phyloP scores from a whole-genome alignment of 1,140 invertebrate genomes.

The Apis laboriosa region DNA sequence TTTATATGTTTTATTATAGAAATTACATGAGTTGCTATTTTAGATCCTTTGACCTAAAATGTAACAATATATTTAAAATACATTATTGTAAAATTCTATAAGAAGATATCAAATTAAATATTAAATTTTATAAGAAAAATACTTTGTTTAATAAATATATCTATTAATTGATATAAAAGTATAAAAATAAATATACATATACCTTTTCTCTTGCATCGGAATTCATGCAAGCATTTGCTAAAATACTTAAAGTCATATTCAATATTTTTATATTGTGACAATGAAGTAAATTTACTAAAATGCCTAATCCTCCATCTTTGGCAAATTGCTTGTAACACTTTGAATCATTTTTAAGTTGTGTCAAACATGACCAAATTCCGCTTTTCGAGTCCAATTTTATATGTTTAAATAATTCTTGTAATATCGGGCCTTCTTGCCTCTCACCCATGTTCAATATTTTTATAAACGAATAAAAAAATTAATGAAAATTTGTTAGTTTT shows the following conservation, averaged over 20 bases:
- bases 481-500: constrained; percentile 49
- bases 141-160: neutral
- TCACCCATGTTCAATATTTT: constrained; percentile 63
- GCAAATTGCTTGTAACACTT: constrained; percentile 67
- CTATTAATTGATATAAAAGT: neutral
- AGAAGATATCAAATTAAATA: no score
- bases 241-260: constrained; percentile 71
- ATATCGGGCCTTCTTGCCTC: constrained; percentile 53
- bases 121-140: no score
- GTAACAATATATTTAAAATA: neutral
- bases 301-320: constrained; percentile 59
- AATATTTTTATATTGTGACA: constrained; percentile 66
- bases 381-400: constrained; percentile 58
- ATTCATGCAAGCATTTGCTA: constrained; percentile 70
- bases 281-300: constrained; percentile 66
- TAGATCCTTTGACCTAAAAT: constrained; percentile 68
- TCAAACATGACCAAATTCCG: constrained; percentile 65
- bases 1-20: constrained; percentile 71
- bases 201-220: constrained; percentile 70
- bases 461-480: constrained; percentile 40
- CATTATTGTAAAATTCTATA: neutral
- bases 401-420: constrained; percentile 64
- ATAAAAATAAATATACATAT: neutral
- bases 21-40: constrained; percentile 66
- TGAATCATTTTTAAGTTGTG: constrained; percentile 66